These are phyloP conservation scores for Tor tambroides DNA, from an alignment of 2,113 vertebrate species.

Conservation along the genomic window DNA sequence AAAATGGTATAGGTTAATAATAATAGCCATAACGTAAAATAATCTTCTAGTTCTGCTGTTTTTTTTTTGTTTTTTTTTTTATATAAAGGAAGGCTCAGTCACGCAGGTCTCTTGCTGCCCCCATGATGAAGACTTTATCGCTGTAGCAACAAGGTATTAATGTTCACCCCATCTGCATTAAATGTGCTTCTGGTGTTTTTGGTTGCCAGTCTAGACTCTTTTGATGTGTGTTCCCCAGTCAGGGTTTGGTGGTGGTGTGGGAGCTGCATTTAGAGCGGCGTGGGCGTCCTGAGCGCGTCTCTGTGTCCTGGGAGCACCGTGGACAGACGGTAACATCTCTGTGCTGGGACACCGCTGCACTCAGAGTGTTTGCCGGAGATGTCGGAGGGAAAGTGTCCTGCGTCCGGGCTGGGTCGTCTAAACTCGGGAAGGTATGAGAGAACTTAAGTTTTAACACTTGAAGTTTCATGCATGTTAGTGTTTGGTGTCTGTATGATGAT, in stretches of 20 bases:
- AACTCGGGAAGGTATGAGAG: slow-evolving; percentile 85
- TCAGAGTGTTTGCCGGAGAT: slow-evolving; percentile 91
- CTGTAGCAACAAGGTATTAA: slow-evolving; percentile 89
- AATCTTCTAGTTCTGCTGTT: background rate
- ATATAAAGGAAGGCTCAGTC: slow-evolving; percentile 95
- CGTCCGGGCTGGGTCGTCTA: slow-evolving; percentile 89
- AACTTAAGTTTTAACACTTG: too few species aligned
- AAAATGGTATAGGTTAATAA: background rate
- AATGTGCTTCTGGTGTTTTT: background rate
- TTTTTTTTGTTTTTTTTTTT: slow-evolving; percentile 33
- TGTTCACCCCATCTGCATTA: too few species aligned
- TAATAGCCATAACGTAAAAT: background rate
- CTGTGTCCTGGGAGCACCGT: slow-evolving; percentile 91
- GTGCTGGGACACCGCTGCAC: slow-evolving; percentile 86
- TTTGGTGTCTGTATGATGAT: too few species aligned
- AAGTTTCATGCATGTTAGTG: too few species aligned
- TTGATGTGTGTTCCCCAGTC: slow-evolving; percentile 72
- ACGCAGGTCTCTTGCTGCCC: slow-evolving; percentile 86
- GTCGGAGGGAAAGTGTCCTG: slow-evolving; percentile 89
- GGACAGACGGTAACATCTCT: slow-evolving; percentile 87
- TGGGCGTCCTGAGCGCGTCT: slow-evolving; percentile 91
- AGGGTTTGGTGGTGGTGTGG: slow-evolving; percentile 93
- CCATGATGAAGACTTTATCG: slow-evolving; percentile 94
- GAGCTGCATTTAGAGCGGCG: slow-evolving; percentile 93
- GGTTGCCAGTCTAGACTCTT: background rate